Base-by-base conservation (phyloP, 2,113 vertebrate species). In the Nesoenas mayeri region DNA sequence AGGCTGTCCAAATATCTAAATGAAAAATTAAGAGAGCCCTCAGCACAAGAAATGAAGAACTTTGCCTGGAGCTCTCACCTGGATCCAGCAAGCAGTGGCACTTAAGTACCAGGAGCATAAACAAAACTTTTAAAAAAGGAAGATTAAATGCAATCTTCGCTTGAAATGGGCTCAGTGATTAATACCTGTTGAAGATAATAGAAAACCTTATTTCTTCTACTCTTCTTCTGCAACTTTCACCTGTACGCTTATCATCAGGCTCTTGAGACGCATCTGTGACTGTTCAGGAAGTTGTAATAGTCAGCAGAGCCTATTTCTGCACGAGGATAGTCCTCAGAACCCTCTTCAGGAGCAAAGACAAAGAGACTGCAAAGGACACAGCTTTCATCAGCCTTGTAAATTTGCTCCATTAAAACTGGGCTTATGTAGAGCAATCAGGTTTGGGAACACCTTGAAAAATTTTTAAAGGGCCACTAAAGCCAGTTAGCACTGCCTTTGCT, bases 1-100 rank as follows among this genome's bases (percentile, higher is more conserved):
- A 95, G 58, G 60, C 34, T 67, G 58, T 53, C 84, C 83, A 70
- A 84, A 88, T 70, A 82, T n/a, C 67, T 89, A 77, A 95, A 88
- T 62, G n/a, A 88, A 93, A 93, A 96, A 69, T 74, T 58, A 36
- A 36, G 12, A 84, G 34, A 82, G n/a, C 64, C n/a, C 24, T 42
- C 87, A 79, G 53, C 15, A 69, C 8, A 58, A 61, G 85, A 67
- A 79, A 50, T 0, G 0, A 70, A 86, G 81, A 79, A 67, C 28
- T 95, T 53, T 71, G 29, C 58, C 78, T 80, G 54, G 16, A 58
- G 47, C 25, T 84, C 69, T 84, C 65, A 48, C 65, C 28, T 26
- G 6, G 42, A 38, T 71, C 58, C 69, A 60, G 65, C 28, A 85
- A 75, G 64, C n/a, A 78, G 4, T 0, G 1, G 18, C 1, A 2